These are phyloP conservation scores for Heteromurus nitidus DNA, from an alignment of 2,888 invertebrate species.

Conservation along the genomic window DNA sequence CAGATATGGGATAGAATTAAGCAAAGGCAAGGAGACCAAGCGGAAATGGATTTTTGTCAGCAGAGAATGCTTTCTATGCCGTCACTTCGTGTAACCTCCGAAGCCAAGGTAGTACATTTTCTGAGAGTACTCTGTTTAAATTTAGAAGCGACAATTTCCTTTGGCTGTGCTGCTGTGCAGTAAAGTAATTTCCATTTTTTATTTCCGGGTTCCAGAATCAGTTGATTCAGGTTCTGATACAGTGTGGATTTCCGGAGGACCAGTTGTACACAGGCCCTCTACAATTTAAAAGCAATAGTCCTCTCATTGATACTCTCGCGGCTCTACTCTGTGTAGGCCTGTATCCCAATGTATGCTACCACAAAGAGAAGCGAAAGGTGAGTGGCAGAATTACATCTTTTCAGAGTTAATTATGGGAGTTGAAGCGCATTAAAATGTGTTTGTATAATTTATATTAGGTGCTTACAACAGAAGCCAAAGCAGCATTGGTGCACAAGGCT, in stretches of 20 bases:
- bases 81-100: conserved; percentile 92
- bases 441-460: conserved; percentile 80
- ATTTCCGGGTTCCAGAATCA: conserved; percentile 78
- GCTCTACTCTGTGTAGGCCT: conserved; percentile 92
- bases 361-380: conserved; percentile 95
- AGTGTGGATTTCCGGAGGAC: conserved; percentile 93
- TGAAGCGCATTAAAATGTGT: too few species aligned
- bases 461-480: conserved; percentile 94
- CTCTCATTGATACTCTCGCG: conserved; percentile 87
- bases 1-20: conserved; percentile 81
- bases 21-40: conserved; percentile 77
- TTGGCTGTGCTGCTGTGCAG: neutral
- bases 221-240: conserved; percentile 81
- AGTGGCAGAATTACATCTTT: too few species aligned
- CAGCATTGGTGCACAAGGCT: conserved; percentile 96
- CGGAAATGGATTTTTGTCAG: conserved; percentile 91
- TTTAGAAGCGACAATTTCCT: neutral
- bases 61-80: conserved; percentile 92
- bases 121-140: neutral
- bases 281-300: conserved; percentile 85
- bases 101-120: conserved; percentile 83
- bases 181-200: neutral
- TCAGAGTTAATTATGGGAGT: too few species aligned
- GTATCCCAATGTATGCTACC: conserved; percentile 97
- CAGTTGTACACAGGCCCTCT: conserved; percentile 85